Evolutionary conservation across 2,113 vertebrate genomes (phyloP).

Genomic region (Nycticryphes semicollaris): DNA sequence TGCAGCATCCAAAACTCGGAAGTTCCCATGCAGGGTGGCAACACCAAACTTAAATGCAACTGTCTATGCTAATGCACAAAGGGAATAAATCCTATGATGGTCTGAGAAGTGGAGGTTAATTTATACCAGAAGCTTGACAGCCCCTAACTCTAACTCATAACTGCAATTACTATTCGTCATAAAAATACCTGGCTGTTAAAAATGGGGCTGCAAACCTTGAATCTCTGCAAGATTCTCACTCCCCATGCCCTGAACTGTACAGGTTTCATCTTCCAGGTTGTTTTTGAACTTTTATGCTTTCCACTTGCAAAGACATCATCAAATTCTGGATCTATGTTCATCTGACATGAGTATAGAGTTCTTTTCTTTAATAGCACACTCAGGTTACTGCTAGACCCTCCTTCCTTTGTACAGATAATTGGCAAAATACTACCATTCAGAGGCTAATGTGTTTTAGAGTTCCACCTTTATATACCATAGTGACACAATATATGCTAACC

Average conservation of each 20-base stretch:
- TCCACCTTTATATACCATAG: background rate
- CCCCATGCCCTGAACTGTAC: background rate
- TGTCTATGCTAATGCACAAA: background rate
- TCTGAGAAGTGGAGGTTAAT: background rate
- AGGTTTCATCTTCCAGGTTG: background rate
- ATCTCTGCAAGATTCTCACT: background rate
- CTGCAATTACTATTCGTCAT: background rate
- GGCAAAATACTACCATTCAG: background rate
- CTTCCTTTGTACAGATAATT: background rate
- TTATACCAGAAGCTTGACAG: background rate
- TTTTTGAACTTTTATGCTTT: background rate
- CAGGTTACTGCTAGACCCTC: background rate
- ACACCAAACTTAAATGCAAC: background rate
- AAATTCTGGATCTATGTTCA: background rate
- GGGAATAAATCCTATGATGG: background rate
- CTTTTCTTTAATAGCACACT: background rate
- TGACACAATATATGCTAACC: background rate
- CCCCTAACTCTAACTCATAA: background rate
- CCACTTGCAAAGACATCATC: background rate
- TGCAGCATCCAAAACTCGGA: background rate
- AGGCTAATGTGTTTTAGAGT: background rate
- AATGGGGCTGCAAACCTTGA: background rate
- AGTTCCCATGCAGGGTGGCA: background rate
- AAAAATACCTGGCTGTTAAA: background rate
- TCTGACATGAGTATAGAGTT: background rate